Percentiles rank a stretch among this genome's conserved stretches.
phyloP scores from a whole-genome alignment of 2,113 vertebrate genomes.

The Alligator sinensis region DNA sequence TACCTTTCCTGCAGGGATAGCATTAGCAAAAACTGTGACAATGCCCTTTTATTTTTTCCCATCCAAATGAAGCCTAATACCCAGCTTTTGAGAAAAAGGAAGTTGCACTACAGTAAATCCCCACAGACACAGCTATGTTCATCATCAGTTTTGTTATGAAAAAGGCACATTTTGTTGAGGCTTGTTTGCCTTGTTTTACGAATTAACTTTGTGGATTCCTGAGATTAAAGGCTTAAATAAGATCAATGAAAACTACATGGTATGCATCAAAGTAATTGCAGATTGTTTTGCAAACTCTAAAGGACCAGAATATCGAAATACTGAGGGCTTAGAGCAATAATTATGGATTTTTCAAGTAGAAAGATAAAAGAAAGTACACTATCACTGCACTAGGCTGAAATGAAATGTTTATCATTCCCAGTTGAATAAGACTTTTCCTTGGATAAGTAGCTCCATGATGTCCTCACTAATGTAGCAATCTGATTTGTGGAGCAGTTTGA shows the following conservation, averaged over 20 bases:
- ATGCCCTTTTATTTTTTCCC: neutral
- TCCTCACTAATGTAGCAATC: slow-evolving; percentile 13
- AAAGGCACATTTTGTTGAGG: slow-evolving; percentile 3
- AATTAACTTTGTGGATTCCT: slow-evolving; percentile 60
- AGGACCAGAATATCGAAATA: slow-evolving; percentile 6
- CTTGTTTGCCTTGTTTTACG: slow-evolving; percentile 68
- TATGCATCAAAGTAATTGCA: slow-evolving; percentile 65
- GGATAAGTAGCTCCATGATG: neutral
- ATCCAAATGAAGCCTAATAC: slow-evolving; percentile 47
- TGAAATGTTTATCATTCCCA: slow-evolving; percentile 19
- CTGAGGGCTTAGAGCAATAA: slow-evolving; percentile 43
- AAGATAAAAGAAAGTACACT: slow-evolving; percentile 61
- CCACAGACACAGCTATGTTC: neutral
- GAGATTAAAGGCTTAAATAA: slow-evolving; percentile 73
- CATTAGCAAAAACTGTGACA: neutral
- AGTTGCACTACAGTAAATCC: neutral
- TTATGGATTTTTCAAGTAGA: slow-evolving; percentile 49
- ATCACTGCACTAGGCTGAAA: neutral
- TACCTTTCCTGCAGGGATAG: neutral
- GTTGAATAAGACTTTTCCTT: neutral
- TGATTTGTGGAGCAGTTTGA: neutral
- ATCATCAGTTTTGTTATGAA: slow-evolving; percentile 34
- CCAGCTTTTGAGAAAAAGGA: neutral
- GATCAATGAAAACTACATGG: slow-evolving; percentile 62
- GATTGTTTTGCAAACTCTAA: slow-evolving; percentile 61